Conservation (phyloP, 1,140 invertebrate species). For the Magallana ariakensis region DNA sequence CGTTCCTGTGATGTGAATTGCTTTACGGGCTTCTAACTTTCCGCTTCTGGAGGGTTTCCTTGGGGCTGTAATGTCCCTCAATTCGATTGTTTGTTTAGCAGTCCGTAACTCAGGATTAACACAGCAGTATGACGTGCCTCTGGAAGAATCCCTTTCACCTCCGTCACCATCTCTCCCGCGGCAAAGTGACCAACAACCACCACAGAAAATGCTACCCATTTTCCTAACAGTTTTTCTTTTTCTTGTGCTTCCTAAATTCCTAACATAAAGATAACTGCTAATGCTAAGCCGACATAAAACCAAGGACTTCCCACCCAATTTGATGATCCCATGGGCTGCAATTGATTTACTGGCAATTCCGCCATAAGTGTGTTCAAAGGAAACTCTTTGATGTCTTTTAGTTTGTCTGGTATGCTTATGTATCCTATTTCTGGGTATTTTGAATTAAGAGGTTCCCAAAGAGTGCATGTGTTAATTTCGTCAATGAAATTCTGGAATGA, state of each 20-base stretch:
- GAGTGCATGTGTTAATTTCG: neutral
- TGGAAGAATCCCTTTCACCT: neutral
- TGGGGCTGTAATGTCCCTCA: neutral
- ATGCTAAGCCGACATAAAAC: neutral
- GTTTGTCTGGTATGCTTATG: neutral
- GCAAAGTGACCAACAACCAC: neutral
- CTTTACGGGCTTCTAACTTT: neutral
- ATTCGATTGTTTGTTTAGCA: neutral
- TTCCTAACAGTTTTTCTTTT: no score
- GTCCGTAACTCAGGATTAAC: neutral
- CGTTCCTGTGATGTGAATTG: neutral
- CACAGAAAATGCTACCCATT: neutral
- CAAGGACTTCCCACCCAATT: neutral
- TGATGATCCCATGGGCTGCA: neutral
- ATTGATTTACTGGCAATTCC: neutral
- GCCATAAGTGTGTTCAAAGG: neutral
- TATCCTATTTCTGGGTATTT: neutral
- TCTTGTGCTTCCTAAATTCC: neutral
- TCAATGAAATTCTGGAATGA: neutral
- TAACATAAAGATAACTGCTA: neutral
- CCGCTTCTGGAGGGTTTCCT: neutral
- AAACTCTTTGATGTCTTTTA: neutral
- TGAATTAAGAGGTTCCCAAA: neutral
- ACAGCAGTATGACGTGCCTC: neutral
- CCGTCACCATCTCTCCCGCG: neutral